phyloP scores from a whole-genome alignment of 2,888 invertebrate genomes.

The Hemistola chrysoprasaria region DNA sequence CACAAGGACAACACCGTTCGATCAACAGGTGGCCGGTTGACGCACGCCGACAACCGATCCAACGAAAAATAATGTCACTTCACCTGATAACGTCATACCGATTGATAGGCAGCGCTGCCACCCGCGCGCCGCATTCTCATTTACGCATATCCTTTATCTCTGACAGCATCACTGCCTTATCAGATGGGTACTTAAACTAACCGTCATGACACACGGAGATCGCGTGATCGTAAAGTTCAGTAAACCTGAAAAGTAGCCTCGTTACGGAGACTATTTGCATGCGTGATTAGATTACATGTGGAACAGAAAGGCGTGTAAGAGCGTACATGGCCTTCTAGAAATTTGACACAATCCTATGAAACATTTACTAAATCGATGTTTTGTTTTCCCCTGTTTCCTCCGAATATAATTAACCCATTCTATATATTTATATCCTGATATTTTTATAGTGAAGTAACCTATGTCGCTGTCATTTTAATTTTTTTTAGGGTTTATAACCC shows the following conservation, averaged over 20 bases:
- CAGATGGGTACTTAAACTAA: slow-evolving; percentile 12
- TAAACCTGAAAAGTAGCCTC: slow-evolving; percentile 24
- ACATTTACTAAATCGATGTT: no score
- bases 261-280: slow-evolving; percentile 20
- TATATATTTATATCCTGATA: no score
- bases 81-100: slow-evolving; percentile 50
- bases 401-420: no score
- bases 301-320: slow-evolving; percentile 24
- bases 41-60: slow-evolving; percentile 52
- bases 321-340: no score
- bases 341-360: no score
- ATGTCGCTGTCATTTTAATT: no score
- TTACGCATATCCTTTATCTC: slow-evolving; percentile 27
- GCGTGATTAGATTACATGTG: slow-evolving; percentile 21
- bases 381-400: no score
- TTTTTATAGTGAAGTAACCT: no score
- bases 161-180: slow-evolving; percentile 23
- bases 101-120: slow-evolving; percentile 28
- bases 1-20: slow-evolving; percentile 65
- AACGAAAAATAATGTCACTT: slow-evolving; percentile 53
- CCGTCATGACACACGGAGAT: slow-evolving; percentile 15
- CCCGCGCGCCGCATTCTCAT: slow-evolving; percentile 16
- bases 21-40: slow-evolving; percentile 73
- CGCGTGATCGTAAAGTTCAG: slow-evolving; percentile 25
- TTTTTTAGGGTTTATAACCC: no score